A percentile compares a stretch with the other conserved stretches of the same genome.
Conservation (phyloP, 2,888 invertebrate genomes). For the Lasioglossum zephyrum region DNA sequence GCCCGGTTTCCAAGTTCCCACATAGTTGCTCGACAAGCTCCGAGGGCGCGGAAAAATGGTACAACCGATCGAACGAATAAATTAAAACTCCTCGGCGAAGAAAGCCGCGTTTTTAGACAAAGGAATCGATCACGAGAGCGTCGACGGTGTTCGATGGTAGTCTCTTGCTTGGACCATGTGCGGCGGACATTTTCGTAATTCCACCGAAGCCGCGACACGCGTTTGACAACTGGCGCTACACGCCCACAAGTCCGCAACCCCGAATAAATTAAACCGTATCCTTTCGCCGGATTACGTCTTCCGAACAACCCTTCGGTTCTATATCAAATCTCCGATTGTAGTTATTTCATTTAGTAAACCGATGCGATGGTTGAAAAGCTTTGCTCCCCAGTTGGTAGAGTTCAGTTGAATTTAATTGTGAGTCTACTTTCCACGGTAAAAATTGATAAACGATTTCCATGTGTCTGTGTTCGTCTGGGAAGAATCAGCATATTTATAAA, state of each 20-base stretch:
- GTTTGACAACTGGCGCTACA: constrained; percentile 31
- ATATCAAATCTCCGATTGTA: not conserved
- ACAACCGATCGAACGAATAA: constrained; percentile 3
- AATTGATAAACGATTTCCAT: too few species aligned
- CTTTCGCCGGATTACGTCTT: not conserved
- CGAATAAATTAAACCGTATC: constrained; percentile 53
- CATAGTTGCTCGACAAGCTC: constrained; percentile 17
- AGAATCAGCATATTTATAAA: too few species aligned
- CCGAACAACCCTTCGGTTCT: constrained; percentile 1
- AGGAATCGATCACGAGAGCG: constrained; percentile 16
- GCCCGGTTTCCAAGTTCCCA: not conserved
- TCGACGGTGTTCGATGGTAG: constrained; percentile 21
- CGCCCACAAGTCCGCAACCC: constrained; percentile 39
- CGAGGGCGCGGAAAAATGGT: not conserved
- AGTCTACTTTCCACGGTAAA: too few species aligned
- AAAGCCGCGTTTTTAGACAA: not conserved
- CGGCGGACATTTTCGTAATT: constrained; percentile 58
- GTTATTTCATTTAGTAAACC: too few species aligned
- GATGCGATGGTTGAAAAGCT: too few species aligned
- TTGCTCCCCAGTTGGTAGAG: too few species aligned
- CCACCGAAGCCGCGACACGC: constrained; percentile 34
- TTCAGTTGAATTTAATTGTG: too few species aligned
- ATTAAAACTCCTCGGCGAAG: constrained; percentile 9
- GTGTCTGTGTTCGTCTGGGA: too few species aligned
- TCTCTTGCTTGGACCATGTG: constrained; percentile 30